phyloP scores from a whole-genome alignment of 2,888 invertebrate genomes.

The Ormia ochracea region DNA sequence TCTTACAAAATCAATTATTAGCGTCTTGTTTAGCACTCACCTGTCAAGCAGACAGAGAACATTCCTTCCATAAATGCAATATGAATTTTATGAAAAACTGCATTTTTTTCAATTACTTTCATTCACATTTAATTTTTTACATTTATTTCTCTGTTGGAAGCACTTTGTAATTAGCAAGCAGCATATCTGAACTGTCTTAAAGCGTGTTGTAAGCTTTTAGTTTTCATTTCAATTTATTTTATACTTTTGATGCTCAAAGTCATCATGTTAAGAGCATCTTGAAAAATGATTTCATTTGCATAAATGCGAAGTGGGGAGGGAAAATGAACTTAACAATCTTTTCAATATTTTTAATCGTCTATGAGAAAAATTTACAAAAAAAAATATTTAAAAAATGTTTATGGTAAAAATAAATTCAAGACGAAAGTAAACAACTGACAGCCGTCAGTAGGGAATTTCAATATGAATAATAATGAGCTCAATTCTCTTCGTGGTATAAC shows the following conservation, averaged over 20 bases:
- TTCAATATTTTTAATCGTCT: slow-evolving; percentile 17
- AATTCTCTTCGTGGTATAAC: too few relatives aligned
- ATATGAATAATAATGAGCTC: too few relatives aligned
- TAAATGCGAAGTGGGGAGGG: not conserved
- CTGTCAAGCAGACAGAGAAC: too few relatives aligned
- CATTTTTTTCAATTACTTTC: not conserved
- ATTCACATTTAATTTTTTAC: not conserved
- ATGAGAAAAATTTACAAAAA: not conserved
- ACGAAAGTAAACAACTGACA: not conserved
- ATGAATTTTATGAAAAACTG: too few relatives aligned
- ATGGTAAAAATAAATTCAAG: not conserved
- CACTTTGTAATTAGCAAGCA: not conserved
- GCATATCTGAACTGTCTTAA: not conserved
- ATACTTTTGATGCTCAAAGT: slow-evolving; percentile 8
- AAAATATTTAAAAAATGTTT: not conserved
- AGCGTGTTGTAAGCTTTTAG: not conserved
- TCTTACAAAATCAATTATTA: too few relatives aligned
- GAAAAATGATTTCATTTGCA: not conserved
- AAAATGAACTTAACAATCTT: not conserved
- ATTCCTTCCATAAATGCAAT: too few relatives aligned
- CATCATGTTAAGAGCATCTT: slow-evolving; percentile 9
- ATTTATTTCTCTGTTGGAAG: not conserved
- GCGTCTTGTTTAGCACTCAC: too few relatives aligned
- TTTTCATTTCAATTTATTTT: not conserved
- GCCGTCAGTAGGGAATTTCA: too few relatives aligned